phyloP scores from a whole-genome alignment of 2,888 invertebrate species.

The Suillia variegata region DNA sequence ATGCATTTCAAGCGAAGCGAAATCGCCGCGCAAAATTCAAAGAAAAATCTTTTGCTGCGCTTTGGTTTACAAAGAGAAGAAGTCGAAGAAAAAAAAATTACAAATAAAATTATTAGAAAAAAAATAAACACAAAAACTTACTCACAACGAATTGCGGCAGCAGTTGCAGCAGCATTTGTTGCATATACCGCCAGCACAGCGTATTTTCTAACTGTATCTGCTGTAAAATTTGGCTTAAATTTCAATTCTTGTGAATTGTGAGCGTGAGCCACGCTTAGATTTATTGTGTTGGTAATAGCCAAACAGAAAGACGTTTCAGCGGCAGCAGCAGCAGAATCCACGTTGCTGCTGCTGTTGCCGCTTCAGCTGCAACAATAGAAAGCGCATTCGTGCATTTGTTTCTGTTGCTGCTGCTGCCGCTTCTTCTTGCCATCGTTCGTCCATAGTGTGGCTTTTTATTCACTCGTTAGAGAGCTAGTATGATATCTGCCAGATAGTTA shows the following conservation, averaged over 20 bases:
- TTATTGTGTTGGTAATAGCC: not conserved
- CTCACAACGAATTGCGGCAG: too few relatives aligned
- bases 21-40: not conserved
- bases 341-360: not conserved
- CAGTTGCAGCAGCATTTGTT: not conserved
- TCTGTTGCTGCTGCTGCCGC: not conserved
- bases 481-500: not conserved
- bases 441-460: not conserved
- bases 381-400: conserved; percentile 4
- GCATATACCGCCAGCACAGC: not conserved
- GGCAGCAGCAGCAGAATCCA: not conserved
- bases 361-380: conserved; percentile 3
- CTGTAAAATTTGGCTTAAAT: conserved; percentile 2
- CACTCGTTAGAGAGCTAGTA: too few relatives aligned
- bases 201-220: not conserved
- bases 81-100: too few relatives aligned
- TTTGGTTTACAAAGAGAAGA: too few relatives aligned
- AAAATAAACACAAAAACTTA: not conserved
- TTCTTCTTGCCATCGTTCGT: not conserved
- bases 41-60: not conserved
- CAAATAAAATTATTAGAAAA: not conserved
- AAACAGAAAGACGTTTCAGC: too few relatives aligned
- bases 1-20: not conserved
- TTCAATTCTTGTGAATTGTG: conserved; percentile 9
- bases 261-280: not conserved